These are phyloP conservation scores for Coregonus sp. DNA, from an alignment of 2,797 vertebrate genomes.

Conservation along the genomic window DNA sequence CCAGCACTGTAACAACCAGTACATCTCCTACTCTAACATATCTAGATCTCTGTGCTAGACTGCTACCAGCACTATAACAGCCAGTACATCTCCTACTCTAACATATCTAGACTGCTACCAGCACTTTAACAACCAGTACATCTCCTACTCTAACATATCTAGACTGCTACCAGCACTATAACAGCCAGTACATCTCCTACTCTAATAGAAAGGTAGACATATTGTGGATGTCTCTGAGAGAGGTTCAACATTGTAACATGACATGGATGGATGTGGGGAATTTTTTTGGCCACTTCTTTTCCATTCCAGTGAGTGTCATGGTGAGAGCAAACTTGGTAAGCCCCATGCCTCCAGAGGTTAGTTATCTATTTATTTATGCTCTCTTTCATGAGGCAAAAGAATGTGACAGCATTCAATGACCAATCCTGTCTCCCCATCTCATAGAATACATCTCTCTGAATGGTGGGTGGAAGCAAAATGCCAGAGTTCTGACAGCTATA, in stretches of 20 bases:
- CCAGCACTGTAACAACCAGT: no score
- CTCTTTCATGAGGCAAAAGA: slow-evolving; percentile 54
- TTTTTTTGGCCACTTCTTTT: slow-evolving; percentile 53
- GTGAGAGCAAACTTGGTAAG: slow-evolving; percentile 49
- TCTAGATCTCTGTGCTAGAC: no score
- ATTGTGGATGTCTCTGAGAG: slow-evolving; percentile 37
- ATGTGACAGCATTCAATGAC: slow-evolving; percentile 70
- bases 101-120: no score
- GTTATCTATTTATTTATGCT: slow-evolving; percentile 54
- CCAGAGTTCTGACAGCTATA: slow-evolving; percentile 66
- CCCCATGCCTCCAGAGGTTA: slow-evolving; percentile 43
- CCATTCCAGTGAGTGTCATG: not conserved
- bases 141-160: no score
- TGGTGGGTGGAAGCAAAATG: slow-evolving; percentile 66
- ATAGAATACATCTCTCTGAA: slow-evolving; percentile 57
- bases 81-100: no score
- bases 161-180: slow-evolving; percentile 17
- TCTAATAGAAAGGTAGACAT: slow-evolving; percentile 30
- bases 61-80: no score
- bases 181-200: slow-evolving; percentile 39
- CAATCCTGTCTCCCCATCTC: slow-evolving; percentile 58
- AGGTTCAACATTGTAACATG: slow-evolving; percentile 10
- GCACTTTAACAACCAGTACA: no score
- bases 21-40: no score
- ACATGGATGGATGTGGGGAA: slow-evolving; percentile 37